Evolutionary conservation across 1,140 invertebrate genomes (phyloP).

Genomic region (Listronotus bonariensis): DNA sequence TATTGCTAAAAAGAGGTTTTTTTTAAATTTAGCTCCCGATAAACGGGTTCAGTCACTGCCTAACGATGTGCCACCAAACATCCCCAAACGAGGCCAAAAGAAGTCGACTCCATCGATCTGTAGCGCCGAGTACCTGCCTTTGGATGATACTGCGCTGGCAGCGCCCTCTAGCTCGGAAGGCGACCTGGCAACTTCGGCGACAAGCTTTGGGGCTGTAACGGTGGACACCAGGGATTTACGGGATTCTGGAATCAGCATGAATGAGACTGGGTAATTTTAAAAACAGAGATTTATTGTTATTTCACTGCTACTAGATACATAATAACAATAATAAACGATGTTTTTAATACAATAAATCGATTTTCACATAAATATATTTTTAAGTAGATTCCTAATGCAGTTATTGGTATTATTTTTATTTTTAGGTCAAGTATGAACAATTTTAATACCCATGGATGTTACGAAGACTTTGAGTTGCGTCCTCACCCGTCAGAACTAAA

Average conservation of each 20-base stretch:
- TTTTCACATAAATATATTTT: no score
- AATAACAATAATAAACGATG: no score
- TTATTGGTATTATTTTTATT: conserved; percentile 2
- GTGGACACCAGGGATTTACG: conserved; percentile 57
- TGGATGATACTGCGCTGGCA: conserved; percentile 27
- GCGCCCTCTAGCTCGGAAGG: conserved; percentile 44
- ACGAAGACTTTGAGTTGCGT: conserved; percentile 63
- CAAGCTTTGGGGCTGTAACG: conserved; percentile 41
- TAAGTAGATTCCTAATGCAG: no score
- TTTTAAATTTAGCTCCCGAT: conserved; percentile 60
- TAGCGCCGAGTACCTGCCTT: conserved; percentile 46
- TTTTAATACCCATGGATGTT: conserved; percentile 60
- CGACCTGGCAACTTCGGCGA: conserved; percentile 53
- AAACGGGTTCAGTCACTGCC: conserved; percentile 58
- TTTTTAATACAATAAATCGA: no score
- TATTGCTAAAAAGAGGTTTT: no score
- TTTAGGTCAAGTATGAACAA: conserved; percentile 58
- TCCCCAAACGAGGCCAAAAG: conserved; percentile 63
- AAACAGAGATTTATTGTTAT: no score
- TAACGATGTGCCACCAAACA: conserved; percentile 61
- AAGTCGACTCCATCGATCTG: conserved; percentile 56
- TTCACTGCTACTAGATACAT: no score
- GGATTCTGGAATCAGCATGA: conserved; percentile 63
- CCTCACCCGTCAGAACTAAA: conserved; percentile 56
- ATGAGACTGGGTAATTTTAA: conserved; percentile 53